These are phyloP conservation scores for Drosophila differens DNA, from an alignment of 2,888 invertebrate genomes.

Conservation along the genomic window DNA sequence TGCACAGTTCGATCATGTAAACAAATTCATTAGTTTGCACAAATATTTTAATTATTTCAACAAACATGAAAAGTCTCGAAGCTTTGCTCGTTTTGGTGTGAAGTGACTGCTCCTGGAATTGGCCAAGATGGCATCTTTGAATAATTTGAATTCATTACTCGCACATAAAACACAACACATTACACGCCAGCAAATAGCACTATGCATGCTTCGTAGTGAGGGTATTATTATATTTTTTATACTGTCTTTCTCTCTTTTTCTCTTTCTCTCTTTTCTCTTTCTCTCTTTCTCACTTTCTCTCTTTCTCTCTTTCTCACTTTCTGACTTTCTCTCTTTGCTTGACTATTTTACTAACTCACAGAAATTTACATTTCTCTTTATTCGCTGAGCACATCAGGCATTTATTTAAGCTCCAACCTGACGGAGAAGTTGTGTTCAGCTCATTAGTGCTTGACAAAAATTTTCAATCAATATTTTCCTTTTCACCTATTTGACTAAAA, in stretches of 20 bases:
- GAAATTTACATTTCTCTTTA: background rate
- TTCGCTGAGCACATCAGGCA: background rate
- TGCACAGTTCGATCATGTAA: slow-evolving; percentile 76
- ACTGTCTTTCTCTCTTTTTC: no score
- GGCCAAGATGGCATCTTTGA: slow-evolving; percentile 41
- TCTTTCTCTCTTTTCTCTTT: no score
- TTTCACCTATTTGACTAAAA: background rate
- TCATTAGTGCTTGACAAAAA: background rate
- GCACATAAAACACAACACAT: background rate
- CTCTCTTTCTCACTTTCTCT: no score
- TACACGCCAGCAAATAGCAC: slow-evolving; percentile 2
- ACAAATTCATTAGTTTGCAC: slow-evolving; percentile 77
- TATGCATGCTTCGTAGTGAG: background rate
- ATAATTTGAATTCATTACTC: slow-evolving; percentile 25
- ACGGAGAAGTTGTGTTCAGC: background rate
- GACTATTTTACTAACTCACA: background rate
- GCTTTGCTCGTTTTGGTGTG: slow-evolving; percentile 32
- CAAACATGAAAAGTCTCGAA: slow-evolving; percentile 36
- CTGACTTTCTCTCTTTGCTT: background rate
- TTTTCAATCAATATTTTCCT: background rate
- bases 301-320: no score
- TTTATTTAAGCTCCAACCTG: background rate
- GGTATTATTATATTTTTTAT: background rate
- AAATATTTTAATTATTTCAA: slow-evolving; percentile 80
- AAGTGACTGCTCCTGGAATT: slow-evolving; percentile 51